Base-by-base conservation (phyloP, 2,113 vertebrate genomes). In the Perognathus longimembris region DNA sequence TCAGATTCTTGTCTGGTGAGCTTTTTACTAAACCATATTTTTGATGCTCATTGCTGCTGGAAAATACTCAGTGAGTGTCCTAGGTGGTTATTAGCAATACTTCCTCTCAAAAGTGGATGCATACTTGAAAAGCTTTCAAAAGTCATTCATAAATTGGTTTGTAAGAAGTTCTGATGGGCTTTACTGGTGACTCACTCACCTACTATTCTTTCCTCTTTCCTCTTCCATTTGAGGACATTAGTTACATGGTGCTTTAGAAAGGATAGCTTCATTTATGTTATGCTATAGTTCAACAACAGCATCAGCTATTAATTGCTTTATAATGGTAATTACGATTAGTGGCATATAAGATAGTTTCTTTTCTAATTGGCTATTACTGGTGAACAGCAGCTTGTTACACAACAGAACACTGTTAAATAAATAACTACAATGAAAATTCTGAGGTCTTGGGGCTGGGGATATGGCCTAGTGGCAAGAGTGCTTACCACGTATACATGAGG, bases 301-400 rank as follows among this genome's bases (percentile, higher is more conserved):
- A 84, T 15, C 73, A 71, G 40, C 92, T 92, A 95, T 95, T 93
- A 97, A 95, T 89, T 94, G 82, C 63, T 96, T 95, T 94, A 93
- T 95, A 94, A 93, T 92, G 92, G 86, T 92, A 96, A 96, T 96
- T 90, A 95, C 8, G 1, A 92, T 93, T 78, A 92, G 74, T 28
- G 54, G 71, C 36, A 76, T 69, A 95, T 89, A 85, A 91, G 88
- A 78, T 94, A 95, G 79, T 95, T 93, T 96, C 90, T 91, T 90
- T 96, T 86, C 79, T 96, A 96, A 96, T 95, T 85, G 94, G 86
- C 94, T 95, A 93, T 95, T 92, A 95, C 71, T 91, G 78, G 85
- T 92, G 92, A 96, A 96, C 89, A 95, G 79, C 71, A 95, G 76
- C 92, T 82, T 96, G 93, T 96, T 96, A 96, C 77, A 81, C 84